Percentiles rank a stretch among this genome's conserved stretches.
Evolutionary conservation across 2,113 vertebrate genomes (phyloP).

Genomic region (Halcyon senegalensis): DNA sequence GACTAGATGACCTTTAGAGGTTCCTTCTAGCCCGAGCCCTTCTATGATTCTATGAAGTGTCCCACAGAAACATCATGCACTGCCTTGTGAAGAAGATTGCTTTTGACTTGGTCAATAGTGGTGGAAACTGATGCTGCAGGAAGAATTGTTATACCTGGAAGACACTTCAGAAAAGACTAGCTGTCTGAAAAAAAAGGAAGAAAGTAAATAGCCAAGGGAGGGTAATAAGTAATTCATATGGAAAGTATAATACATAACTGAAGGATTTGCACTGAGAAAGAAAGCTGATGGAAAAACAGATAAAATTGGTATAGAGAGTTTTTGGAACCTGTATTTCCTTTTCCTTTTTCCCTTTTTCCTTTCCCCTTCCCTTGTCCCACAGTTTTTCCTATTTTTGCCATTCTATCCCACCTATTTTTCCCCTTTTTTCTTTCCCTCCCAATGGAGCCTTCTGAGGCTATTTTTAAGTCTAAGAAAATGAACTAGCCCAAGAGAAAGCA

Average conservation of each 20-base stretch:
- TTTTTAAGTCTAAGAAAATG: not conserved
- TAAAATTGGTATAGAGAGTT: not conserved
- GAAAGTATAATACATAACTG: not conserved
- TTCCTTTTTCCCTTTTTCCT: not conserved
- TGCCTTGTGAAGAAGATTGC: not conserved
- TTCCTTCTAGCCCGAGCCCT: too few species aligned
- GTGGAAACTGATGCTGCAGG: not conserved
- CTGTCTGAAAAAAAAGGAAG: not conserved
- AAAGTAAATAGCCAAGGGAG: not conserved
- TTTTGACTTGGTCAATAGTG: not conserved
- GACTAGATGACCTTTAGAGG: too few species aligned
- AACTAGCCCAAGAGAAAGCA: not conserved
- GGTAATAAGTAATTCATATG: not conserved
- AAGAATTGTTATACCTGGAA: not conserved
- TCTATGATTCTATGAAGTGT: too few species aligned
- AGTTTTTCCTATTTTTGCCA: not conserved
- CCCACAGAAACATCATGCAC: not conserved
- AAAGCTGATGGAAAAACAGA: not conserved
- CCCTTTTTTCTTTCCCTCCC: not conserved
- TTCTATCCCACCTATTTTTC: accelerated
- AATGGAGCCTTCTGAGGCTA: not conserved
- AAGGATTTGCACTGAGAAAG: not conserved
- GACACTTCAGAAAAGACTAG: not conserved
- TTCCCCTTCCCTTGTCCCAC: not conserved
- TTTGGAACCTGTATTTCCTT: not conserved